Conservation (phyloP, 1,140 invertebrate genomes). For the Ctenoplectra terminalis region DNA sequence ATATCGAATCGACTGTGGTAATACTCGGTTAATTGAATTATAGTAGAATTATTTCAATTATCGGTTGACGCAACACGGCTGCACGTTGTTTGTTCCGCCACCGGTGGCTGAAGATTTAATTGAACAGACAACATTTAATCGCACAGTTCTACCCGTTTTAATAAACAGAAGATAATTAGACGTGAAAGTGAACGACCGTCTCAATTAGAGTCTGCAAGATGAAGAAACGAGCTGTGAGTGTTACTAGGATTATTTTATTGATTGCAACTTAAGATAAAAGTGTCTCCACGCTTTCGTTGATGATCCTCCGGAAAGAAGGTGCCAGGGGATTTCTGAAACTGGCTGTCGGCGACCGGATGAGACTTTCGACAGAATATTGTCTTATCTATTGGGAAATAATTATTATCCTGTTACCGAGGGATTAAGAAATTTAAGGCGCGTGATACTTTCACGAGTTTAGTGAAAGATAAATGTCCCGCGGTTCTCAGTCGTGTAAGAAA, state of each 20-base stretch:
- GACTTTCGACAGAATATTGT: constrained; percentile 26
- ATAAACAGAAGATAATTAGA: background rate
- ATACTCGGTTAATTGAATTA: background rate
- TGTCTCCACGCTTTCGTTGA: background rate
- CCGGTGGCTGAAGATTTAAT: background rate
- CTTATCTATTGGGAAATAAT: constrained; percentile 18
- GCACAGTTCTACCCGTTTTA: background rate
- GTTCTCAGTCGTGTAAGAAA: too few relatives aligned
- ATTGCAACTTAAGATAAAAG: background rate
- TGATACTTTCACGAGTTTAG: background rate
- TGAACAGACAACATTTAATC: background rate
- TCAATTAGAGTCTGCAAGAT: background rate
- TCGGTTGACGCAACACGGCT: background rate
- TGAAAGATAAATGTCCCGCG: too few relatives aligned
- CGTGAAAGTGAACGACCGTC: background rate
- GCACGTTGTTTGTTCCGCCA: background rate
- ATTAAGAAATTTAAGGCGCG: background rate
- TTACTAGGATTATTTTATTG: background rate
- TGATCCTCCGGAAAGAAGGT: background rate
- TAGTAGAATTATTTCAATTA: background rate
- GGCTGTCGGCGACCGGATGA: background rate
- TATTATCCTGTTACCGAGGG: background rate
- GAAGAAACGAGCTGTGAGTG: background rate
- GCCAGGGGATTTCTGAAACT: background rate
- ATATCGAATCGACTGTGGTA: background rate